Evolutionary conservation across 2,888 invertebrate species (phyloP).

Genomic region (Catocala sponsa): DNA sequence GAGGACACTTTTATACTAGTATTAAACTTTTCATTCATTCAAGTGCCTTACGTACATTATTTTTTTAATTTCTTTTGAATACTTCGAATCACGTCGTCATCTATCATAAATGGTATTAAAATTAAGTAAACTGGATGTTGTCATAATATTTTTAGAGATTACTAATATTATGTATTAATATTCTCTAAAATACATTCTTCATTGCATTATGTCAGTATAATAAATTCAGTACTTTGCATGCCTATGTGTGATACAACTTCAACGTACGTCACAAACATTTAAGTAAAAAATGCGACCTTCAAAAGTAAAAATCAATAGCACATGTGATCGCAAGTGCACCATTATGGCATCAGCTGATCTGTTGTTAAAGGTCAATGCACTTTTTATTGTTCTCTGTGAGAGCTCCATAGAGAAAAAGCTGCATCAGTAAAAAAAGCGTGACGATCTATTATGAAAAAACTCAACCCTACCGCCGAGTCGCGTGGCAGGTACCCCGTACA

Average conservation of each 20-base stretch:
- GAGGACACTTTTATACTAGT: too few species aligned
- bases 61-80: too few species aligned
- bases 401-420: conserved; percentile 74
- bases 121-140: too few species aligned
- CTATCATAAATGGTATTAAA: too few species aligned
- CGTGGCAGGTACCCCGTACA: conserved; percentile 85
- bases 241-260: background rate
- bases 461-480: conserved; percentile 82
- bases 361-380: conserved; percentile 82
- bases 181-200: too few species aligned
- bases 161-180: too few species aligned
- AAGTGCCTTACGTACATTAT: too few species aligned
- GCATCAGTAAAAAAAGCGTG: conserved; percentile 71
- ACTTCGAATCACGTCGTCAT: too few species aligned
- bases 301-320: conserved; percentile 79
- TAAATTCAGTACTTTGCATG: too few species aligned
- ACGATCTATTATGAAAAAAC: conserved; percentile 79
- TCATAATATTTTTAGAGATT: too few species aligned
- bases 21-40: too few species aligned
- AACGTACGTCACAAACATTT: conserved; percentile 2
- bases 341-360: conserved; percentile 85
- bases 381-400: conserved; percentile 73
- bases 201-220: too few species aligned
- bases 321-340: conserved; percentile 79
- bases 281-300: conserved; percentile 71